Base-by-base conservation (phyloP, 2,113 vertebrate species). In the Elanus axillaris region DNA sequence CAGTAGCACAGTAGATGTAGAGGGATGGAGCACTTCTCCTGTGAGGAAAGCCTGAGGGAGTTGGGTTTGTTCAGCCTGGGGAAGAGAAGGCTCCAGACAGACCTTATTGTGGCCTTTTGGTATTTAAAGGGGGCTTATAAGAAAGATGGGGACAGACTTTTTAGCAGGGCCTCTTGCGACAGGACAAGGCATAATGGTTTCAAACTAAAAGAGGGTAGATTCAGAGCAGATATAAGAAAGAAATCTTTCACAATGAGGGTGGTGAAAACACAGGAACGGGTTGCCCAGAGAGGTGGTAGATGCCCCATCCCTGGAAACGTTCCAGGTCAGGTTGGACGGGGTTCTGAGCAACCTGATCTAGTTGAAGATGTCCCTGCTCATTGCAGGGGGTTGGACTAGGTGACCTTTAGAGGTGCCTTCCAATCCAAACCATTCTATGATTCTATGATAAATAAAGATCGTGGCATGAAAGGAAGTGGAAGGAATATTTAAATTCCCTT, bases 251-350 rank as follows among this genome's bases (percentile, higher is more conserved):
- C 26, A 3, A 4, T 9, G 20, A 67, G 26, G 56, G 42, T 76
- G 50, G 40, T 47, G 31, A 47, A 47, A 45, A 56, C 20, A 25
- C 63, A 38, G 40, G 20, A 3, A 11, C 34, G 67, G 50, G 34
- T 47, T 56, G 34, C 52, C 42, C 42, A 32, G 52, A 32, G 63
- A 58, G 27, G 16, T 16, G 27, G n/a, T 16, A 26, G 42, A 58
- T 26, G 42, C n/a, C 42, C 63, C 40, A 32, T 26, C 34, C 10
- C 63, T 68, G 42, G 52, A 38, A 58, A 38, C 26, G 32, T 68
- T 32, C 31, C 11, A 36, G 40, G 7, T 10, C 66, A 83, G 25
- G 36, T 1, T 62, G 63, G n/a, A 82, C 0, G 0, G 22, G 45
- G 4, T 6, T 72, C 36, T 55, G 45, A 72, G 40, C 23, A 82